Evolutionary conservation across 1,140 invertebrate genomes (phyloP), one percentile per base, ranked within the genome.

Genomic region (Brachionus rotundiformis): DNA sequence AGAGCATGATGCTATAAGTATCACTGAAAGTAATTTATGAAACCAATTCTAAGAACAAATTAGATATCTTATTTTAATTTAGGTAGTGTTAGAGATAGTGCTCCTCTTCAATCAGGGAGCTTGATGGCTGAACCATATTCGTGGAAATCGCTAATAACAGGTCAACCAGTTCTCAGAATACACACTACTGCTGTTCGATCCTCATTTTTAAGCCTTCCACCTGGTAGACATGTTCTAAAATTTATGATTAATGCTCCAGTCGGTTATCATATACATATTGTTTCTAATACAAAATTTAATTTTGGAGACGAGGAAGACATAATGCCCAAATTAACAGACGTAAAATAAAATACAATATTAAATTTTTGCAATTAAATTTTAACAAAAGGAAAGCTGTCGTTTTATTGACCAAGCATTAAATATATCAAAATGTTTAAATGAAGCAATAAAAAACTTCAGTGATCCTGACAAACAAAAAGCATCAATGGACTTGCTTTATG

Each of bases 401-500:
- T 88, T 87, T 84, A 84, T 85, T 13, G 86, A 87, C 76, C 86
- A 86, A 84, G 86, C 86, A 1, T 76, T 71, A 6, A 85, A 86
- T 81, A 84, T 87, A 11, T 86, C 87, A 19, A 83, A 83, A 33
- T 84, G 83, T 76, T 84, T 88, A 27, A 85, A 86, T 33, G 86
- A 86, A 65, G 86, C 85, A 83, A 87, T 88, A 23, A 82, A 83
- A 27, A 79, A 31, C 27, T 87, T 87, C 81, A 82, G 82, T 77
- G 85, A 88, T 63, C 31, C 83, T 11, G 84, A 84, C 39, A 82
- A 87, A 86, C 19, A 87, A 86, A 83, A 83, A 84, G 41, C 83
- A 97, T 91, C 95, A 97, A 90, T 96, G 6, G 76, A 79, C 11
- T 19, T 79, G 7, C 11, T 79, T 7, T 54, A 27, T 29, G 31